A percentile compares a stretch with the other conserved stretches of the same genome.
phyloP scores from a whole-genome alignment of 2,113 vertebrate species.

The Apus apus region DNA sequence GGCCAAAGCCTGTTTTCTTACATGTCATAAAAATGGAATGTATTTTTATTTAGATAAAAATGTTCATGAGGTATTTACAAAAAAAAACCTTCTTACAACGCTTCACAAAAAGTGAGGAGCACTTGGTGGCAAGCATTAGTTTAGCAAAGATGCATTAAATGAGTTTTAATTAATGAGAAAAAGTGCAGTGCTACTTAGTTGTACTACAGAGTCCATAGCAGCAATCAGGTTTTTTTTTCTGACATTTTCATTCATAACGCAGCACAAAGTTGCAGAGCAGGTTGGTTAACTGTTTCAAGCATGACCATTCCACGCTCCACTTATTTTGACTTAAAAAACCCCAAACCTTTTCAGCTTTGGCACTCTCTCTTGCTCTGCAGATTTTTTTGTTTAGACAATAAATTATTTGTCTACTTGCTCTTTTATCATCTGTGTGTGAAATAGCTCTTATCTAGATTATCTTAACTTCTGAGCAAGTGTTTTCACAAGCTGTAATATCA shows the following conservation, averaged over 20 bases:
- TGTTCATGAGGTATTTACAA: neutral
- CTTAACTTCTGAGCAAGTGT: neutral
- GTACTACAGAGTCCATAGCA: neutral
- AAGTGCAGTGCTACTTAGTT: neutral
- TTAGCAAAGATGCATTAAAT: neutral
- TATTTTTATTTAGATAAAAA: neutral
- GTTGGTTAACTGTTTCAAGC: neutral
- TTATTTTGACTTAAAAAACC: neutral
- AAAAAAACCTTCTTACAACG: neutral
- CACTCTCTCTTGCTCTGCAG: neutral
- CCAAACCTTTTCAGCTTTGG: neutral
- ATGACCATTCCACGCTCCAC: neutral
- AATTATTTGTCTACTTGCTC: neutral
- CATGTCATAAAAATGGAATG: neutral
- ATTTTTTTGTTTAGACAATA: neutral
- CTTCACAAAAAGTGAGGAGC: neutral
- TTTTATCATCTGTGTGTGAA: neutral
- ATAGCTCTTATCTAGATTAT: neutral
- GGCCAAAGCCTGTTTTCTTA: neutral
- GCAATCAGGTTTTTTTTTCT: neutral
- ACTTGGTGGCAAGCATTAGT: neutral
- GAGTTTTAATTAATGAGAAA: neutral
- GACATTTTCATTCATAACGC: neutral
- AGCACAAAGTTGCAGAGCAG: constrained; percentile 26
- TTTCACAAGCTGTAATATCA: neutral